Percentiles rank a stretch among this genome's conserved stretches.
phyloP scores from a whole-genome alignment of 2,113 vertebrate genomes.

The Pristiophorus japonicus region DNA sequence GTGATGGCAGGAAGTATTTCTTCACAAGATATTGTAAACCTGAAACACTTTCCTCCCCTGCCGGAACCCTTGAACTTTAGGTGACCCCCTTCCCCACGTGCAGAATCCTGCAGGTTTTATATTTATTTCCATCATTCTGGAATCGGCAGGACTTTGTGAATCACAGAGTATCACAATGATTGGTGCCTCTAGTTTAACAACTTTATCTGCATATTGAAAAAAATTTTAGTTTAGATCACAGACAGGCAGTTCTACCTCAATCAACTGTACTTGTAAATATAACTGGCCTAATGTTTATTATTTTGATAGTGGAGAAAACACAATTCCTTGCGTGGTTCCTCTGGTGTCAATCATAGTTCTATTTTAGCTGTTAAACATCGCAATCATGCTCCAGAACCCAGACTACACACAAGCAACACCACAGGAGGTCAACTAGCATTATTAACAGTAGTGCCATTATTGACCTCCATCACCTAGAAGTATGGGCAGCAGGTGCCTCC shows the following conservation, averaged over 20 bases:
- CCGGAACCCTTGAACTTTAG: no score
- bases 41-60: not conserved
- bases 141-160: not conserved
- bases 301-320: not conserved
- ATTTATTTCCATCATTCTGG: not conserved
- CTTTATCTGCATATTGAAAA: not conserved
- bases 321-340: not conserved
- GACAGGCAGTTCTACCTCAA: not conserved
- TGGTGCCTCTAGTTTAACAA: not conserved
- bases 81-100: not conserved
- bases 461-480: no score
- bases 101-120: not conserved
- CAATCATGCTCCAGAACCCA: not conserved
- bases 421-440: no score
- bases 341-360: not conserved
- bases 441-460: no score
- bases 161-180: no score
- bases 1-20: not conserved
- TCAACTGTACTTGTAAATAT: not conserved
- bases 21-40: not conserved
- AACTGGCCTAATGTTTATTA: not conserved
- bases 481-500: no score
- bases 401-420: no score
- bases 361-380: not conserved
- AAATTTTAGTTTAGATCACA: not conserved